phyloP scores from a whole-genome alignment of 2,797 vertebrate genomes.

The Oophaga sylvatica region DNA sequence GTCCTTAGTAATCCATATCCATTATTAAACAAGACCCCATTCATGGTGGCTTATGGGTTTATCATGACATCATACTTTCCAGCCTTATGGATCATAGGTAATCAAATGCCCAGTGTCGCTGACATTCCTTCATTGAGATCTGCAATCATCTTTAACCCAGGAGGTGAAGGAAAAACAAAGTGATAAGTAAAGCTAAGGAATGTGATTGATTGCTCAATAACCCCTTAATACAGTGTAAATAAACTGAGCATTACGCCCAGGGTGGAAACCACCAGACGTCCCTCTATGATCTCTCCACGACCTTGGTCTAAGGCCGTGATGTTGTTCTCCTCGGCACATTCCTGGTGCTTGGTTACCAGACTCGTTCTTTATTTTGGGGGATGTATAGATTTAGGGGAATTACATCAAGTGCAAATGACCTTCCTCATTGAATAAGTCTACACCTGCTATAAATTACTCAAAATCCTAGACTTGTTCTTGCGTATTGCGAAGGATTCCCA shows the following conservation, averaged over 20 bases:
- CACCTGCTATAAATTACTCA: constrained; percentile 53
- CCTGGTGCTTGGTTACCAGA: constrained; percentile 6
- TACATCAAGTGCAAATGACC: constrained; percentile 33
- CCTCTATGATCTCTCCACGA: constrained; percentile 14
- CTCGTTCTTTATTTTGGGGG: background rate
- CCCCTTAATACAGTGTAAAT: constrained; percentile 38
- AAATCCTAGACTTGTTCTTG: constrained; percentile 28
- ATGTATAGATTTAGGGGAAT: constrained; percentile 27
- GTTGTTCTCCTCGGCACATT: constrained; percentile 10
- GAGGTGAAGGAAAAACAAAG: constrained; percentile 32
- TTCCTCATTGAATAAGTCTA: constrained; percentile 11
- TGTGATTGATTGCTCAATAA: constrained; percentile 26
- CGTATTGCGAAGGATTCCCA: constrained; percentile 30
- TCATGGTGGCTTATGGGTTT: constrained; percentile 23
- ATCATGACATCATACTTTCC: constrained; percentile 41
- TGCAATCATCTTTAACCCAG: constrained; percentile 31
- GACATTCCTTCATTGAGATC: constrained; percentile 10
- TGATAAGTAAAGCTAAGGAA: constrained; percentile 20
- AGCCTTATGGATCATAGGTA: constrained; percentile 13
- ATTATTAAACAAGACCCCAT: constrained; percentile 9
- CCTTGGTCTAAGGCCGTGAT: constrained; percentile 7
- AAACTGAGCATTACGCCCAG: constrained; percentile 3
- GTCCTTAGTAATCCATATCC: background rate
- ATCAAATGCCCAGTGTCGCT: background rate
- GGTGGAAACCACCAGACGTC: background rate